These are phyloP conservation scores for Enteromius treurensis DNA, from an alignment of 2,797 vertebrate genomes.

Conservation along the genomic window DNA sequence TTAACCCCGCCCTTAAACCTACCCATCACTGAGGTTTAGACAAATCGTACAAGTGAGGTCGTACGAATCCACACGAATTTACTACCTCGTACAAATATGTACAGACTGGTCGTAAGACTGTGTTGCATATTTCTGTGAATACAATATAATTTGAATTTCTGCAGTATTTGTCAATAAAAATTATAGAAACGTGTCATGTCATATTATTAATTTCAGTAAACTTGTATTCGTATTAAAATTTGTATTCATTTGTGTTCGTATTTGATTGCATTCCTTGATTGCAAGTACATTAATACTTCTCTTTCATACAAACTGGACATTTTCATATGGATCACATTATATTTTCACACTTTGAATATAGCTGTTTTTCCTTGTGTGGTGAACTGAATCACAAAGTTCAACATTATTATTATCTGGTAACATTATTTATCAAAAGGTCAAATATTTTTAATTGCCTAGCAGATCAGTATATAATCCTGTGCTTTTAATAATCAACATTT, in stretches of 20 bases:
- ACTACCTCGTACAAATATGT: no score
- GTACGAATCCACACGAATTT: no score
- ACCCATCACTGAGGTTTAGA: no score
- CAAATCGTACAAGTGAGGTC: no score
- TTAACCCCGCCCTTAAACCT: no score
- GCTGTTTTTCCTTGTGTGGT: background rate
- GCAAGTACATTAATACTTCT: no score
- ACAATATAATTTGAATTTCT: background rate
- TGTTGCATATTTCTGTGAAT: conserved; percentile 7
- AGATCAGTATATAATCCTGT: background rate
- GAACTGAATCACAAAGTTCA: no score
- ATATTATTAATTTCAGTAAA: background rate
- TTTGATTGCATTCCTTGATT: background rate
- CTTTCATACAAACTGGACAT: background rate
- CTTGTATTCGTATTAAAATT: background rate
- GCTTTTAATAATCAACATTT: background rate
- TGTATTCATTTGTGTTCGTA: background rate
- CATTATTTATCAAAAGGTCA: background rate
- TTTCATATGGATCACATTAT: background rate
- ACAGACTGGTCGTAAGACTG: no score
- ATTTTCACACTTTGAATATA: background rate
- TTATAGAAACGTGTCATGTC: background rate
- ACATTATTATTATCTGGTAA: no score
- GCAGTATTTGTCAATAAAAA: conserved; percentile 32
- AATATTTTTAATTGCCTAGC: background rate